phyloP scores from a whole-genome alignment of 2,797 vertebrate species.

The Notolabrus celidotus region DNA sequence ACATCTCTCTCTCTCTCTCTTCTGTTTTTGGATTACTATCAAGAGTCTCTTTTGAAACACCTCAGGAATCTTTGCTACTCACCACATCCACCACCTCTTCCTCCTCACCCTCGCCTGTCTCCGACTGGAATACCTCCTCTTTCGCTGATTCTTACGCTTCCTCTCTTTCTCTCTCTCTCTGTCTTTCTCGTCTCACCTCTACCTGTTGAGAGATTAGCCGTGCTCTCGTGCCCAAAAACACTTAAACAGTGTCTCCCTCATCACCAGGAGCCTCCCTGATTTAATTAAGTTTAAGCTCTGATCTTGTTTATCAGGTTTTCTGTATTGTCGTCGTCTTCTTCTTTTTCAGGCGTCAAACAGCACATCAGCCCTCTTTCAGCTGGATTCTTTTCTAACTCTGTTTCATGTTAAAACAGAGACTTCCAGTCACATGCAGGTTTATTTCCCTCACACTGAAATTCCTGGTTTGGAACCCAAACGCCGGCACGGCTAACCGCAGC shows the following conservation, averaged over 20 bases:
- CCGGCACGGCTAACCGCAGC: slow-evolving; percentile 13
- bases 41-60: slow-evolving; percentile 84
- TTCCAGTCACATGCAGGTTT: no score
- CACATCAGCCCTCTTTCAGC: no score
- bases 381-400: no score
- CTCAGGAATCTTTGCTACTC: slow-evolving; percentile 92
- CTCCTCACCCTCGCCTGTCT: slow-evolving; percentile 58
- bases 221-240: slow-evolving; percentile 3
- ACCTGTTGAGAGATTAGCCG: slow-evolving; percentile 12
- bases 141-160: slow-evolving; percentile 29
- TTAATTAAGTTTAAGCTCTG: not conserved
- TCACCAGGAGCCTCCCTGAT: not conserved
- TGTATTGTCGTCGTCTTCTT: no score
- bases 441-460: no score
- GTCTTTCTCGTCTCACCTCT: slow-evolving; percentile 38
- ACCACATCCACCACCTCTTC: slow-evolving; percentile 56
- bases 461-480: slow-evolving; percentile 8
- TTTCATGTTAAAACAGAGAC: no score
- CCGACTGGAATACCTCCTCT: slow-evolving; percentile 72
- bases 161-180: slow-evolving; percentile 12
- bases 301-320: no score
- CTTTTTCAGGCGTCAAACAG: no score
- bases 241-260: not conserved
- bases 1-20: not conserved
- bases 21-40: slow-evolving; percentile 45